Evolutionary conservation across 2,888 invertebrate species (phyloP).

Genomic region (Lasioglossum figueresi): DNA sequence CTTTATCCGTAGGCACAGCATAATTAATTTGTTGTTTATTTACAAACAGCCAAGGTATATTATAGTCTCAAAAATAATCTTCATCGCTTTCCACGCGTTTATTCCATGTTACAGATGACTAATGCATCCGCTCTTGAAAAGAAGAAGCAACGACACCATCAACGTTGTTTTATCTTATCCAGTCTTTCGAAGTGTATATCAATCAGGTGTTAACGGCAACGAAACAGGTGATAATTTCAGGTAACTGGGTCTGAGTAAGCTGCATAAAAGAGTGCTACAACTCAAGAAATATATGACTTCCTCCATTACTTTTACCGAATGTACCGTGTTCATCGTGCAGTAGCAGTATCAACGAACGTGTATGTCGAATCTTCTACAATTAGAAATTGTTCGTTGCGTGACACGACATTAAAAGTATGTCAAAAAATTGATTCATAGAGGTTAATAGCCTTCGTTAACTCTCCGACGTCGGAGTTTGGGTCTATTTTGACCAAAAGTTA

Average conservation of each 20-base stretch:
- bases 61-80: neutral
- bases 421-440: neutral
- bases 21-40: neutral
- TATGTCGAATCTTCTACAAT: neutral
- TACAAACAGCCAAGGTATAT: neutral
- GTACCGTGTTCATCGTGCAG: neutral
- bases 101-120: neutral
- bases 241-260: neutral
- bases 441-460: too few species aligned
- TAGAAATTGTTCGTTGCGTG: neutral
- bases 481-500: too few species aligned
- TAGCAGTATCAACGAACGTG: neutral
- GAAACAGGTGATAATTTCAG: constrained; percentile 1
- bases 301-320: neutral
- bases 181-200: neutral
- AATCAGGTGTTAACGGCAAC: neutral
- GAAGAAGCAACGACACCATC: neutral
- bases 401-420: neutral
- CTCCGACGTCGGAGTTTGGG: too few species aligned
- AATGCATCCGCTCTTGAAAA: neutral
- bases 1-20: too few species aligned
- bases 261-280: neutral
- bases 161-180: neutral
- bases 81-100: neutral
- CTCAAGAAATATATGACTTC: neutral